These are phyloP conservation scores for Drosophila tristis DNA, from an alignment of 1,140 invertebrate genomes.

Conservation along the genomic window DNA sequence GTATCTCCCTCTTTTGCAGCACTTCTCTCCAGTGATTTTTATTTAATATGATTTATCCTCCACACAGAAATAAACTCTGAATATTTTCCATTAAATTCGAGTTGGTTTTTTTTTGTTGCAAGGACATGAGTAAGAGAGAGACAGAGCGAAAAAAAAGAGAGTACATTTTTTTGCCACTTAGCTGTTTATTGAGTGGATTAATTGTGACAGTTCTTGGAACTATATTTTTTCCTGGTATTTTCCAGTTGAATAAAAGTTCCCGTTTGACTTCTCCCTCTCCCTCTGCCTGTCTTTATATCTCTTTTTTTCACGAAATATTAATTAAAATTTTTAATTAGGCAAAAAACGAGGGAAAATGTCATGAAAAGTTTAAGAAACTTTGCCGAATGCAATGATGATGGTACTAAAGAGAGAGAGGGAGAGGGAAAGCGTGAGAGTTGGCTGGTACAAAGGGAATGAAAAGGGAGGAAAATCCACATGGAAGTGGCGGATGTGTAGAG, in stretches of 20 bases:
- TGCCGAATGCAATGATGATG: not conserved
- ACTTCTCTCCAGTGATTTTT: too few relatives aligned
- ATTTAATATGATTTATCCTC: constrained; percentile 34
- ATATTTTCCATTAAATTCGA: constrained; percentile 33
- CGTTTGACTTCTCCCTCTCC: not conserved
- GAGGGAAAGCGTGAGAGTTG: not conserved
- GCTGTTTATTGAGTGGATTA: constrained; percentile 44
- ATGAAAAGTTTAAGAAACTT: constrained; percentile 33
- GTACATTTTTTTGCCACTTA: constrained; percentile 33
- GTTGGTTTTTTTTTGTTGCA: constrained; percentile 18
- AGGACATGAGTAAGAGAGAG: not conserved
- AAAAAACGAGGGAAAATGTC: constrained; percentile 19
- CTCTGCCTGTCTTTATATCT: not conserved
- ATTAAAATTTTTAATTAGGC: constrained; percentile 42
- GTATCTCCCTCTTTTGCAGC: not conserved
- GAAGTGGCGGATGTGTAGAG: not conserved
- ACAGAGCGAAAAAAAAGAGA: constrained; percentile 3
- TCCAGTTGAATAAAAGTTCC: constrained; percentile 11
- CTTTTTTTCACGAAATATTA: constrained; percentile 20
- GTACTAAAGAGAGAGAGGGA: not conserved
- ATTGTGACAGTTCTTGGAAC: constrained; percentile 26
- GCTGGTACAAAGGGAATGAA: constrained; percentile 1
- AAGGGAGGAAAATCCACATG: constrained; percentile 5
- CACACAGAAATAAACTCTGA: not conserved
- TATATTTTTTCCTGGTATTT: not conserved